A percentile compares a stretch with the other conserved stretches of the same genome.
phyloP scores from a whole-genome alignment of 2,888 invertebrate genomes.

The Hemithea aestivaria region DNA sequence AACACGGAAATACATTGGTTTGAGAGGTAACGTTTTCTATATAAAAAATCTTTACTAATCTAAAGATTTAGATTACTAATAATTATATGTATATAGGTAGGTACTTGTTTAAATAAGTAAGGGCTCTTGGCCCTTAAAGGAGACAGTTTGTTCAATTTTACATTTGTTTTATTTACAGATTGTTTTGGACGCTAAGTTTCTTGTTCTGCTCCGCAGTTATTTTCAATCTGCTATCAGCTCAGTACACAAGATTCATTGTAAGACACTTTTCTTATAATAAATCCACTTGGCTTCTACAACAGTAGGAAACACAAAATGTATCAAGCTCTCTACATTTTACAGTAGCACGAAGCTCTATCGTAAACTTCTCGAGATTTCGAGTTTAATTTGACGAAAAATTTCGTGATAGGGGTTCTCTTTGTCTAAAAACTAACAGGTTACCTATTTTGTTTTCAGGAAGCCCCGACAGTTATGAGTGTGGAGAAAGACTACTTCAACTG shows the following conservation, averaged over 20 bases:
- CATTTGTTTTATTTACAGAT: conserved; percentile 48
- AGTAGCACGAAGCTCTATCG: no score
- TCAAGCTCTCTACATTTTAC: background rate
- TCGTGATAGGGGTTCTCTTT: no score
- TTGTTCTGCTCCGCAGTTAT: conserved; percentile 39
- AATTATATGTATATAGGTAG: no score
- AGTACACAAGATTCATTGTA: conserved; percentile 56
- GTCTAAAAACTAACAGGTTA: no score
- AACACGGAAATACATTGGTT: conserved; percentile 53
- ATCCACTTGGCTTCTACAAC: no score
- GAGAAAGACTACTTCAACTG: conserved; percentile 84
- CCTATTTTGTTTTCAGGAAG: conserved; percentile 56
- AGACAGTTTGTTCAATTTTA: no score
- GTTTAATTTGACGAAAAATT: no score
- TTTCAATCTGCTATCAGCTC: conserved; percentile 44
- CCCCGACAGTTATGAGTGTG: conserved; percentile 84
- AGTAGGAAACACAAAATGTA: no score
- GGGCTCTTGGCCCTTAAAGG: background rate
- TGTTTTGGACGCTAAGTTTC: conserved; percentile 57
- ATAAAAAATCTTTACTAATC: background rate
- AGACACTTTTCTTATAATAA: no score
- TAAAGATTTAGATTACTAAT: no score
- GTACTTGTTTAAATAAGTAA: no score
- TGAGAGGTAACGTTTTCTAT: conserved; percentile 47
- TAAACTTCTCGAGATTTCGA: no score